phyloP scores from a whole-genome alignment of 2,888 invertebrate genomes.

The Catocala sponsa region DNA sequence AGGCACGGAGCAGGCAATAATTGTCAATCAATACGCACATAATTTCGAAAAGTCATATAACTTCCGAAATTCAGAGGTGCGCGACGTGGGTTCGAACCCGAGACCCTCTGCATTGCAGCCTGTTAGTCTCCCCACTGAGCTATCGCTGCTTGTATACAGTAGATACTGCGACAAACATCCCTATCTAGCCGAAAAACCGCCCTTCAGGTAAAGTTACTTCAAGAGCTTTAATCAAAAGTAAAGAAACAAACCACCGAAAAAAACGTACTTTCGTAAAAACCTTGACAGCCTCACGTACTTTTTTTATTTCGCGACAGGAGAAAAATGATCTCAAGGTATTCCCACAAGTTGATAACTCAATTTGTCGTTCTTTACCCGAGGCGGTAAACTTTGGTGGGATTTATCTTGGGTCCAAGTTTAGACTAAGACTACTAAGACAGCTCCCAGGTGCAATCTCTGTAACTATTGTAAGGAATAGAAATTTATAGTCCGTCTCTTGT shows the following conservation, averaged over 20 bases:
- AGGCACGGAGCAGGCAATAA: no score
- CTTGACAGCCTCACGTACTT: conserved; percentile 35
- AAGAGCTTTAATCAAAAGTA: conserved; percentile 11
- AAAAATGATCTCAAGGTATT: conserved; percentile 61
- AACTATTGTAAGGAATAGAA: conserved; percentile 82
- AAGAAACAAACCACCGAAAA: neutral
- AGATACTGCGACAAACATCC: no score
- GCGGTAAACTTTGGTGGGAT: conserved; percentile 67
- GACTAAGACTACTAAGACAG: conserved; percentile 74
- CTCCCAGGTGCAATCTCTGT: conserved; percentile 82
- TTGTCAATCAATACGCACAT: no score
- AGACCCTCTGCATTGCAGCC: no score
- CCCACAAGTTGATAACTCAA: conserved; percentile 71
- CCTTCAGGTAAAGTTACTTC: conserved; percentile 1
- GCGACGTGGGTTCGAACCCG: no score
- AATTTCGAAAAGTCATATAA: no score
- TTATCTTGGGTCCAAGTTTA: conserved; percentile 74
- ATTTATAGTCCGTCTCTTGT: conserved; percentile 75
- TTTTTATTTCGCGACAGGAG: conserved; percentile 50
- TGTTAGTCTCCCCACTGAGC: no score
- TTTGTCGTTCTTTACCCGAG: conserved; percentile 67
- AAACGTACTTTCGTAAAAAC: conserved; percentile 28
- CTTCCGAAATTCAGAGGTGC: no score
- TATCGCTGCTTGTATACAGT: no score
- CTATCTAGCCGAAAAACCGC: no score